Evolutionary conservation across 2,113 vertebrate genomes (phyloP), one percentile per base, ranked within the genome.

Genomic region (Zonotrichia leucophrys): DNA sequence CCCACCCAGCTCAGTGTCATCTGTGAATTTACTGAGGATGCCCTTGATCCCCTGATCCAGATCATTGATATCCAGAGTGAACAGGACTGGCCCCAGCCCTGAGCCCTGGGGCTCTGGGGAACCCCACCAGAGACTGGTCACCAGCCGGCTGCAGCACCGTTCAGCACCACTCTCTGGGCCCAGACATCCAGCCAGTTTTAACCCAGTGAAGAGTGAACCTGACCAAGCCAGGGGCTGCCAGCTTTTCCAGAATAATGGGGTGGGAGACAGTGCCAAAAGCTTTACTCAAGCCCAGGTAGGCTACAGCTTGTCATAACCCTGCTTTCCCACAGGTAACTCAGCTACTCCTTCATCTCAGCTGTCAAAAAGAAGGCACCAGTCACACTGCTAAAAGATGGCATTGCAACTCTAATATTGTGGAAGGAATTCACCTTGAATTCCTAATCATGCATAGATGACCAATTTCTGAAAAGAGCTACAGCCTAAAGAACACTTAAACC

Each of bases 11-110:
- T 46, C 39, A 24, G 20, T 46, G 60, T n/a, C 5, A 16, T 39
- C 23, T 46, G 8, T 52, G 46, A 81, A 4, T 11, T 44, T 20
- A 44, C 3, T 67, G 27, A 66, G 27, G 27, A 17, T 50, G 18
- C 3, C 27, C 15, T 58, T 0, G 0, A 66, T 28, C 8, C 27
- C 44, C 23, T n/a, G 9, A 44, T 25, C 27, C 33, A 52, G 15
- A 39, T 9, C 3, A 67, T 0, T 24, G 33, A n/a, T 17, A 44
- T 0, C 27, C 44, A 37, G 9, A 59, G 21, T 24, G 33, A 59
- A 46, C 12, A 30, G 37, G 33, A 37, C 52, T 59, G 19, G 27
- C 11, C 27, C 27, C 13, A 59, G 12, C 18, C 58, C 49, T 56
- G 58, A 58, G 12, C 21, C 35, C 42, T 42, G 58, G 42, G 12